Base-by-base conservation (phyloP, 1,140 invertebrate genomes). In the Bombyx mori region DNA sequence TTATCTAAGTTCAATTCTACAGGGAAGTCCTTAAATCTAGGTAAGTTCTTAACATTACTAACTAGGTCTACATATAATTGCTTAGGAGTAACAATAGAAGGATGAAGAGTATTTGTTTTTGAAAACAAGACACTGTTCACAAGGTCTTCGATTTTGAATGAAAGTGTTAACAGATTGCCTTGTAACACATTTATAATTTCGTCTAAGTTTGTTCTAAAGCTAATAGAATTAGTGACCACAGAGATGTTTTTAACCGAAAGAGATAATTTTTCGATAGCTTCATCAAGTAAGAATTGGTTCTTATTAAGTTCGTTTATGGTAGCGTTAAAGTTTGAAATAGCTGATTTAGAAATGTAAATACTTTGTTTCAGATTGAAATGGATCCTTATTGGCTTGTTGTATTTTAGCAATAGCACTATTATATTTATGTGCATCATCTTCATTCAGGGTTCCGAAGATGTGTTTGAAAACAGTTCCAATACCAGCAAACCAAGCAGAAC, bases 81-180 rank as follows among this genome's bases (percentile, higher is more conserved):
- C 12, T 10, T 50, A n/a, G 62, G 62, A 7, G 65, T 49, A 6
- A 62, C 42, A 22, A 68, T 50, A 9, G 62, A 47, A 1, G 62
- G 62, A 52, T 68, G 61, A 8, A 68, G 8, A 43, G 54, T 60
- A 52, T 64, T 64, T 2, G 42, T 44, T 10, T 44, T 64, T 50
- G 52, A 49, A 10, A 68, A 61, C 10, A 64, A 6, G 4, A 68
- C 49, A 8, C 57, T 42, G 43, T 62, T 63, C 6, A 57, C 26
- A 44, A 64, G 60, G 42, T 68, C 65, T 58, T 68, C 62, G 18
- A 68, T 10, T 52, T 64, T 51, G 49, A 68, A 68, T 9, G 66
- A 68, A 47, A 68, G 22, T 9, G 62, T 58, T n/a, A 65, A 45
- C 52, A 68, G 42, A 9, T 44, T 47, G 44, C 56, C 42, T 60